Evolutionary conservation across 2,797 vertebrate genomes (phyloP).

Genomic region (Natrix natrix): DNA sequence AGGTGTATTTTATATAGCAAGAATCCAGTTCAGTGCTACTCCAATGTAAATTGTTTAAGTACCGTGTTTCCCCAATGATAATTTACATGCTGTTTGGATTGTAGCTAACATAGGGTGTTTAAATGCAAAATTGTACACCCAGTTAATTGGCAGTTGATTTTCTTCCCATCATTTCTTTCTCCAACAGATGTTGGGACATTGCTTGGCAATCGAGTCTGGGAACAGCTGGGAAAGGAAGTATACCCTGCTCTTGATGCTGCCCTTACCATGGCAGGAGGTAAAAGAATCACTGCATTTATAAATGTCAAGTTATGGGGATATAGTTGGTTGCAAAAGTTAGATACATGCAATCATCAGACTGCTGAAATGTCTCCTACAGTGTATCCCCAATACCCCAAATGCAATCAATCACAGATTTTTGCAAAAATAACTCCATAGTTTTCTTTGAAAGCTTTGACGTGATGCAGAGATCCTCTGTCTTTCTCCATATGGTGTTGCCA

Average conservation of each 20-base stretch:
- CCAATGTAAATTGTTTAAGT: too few relatives aligned
- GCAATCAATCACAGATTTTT: not conserved
- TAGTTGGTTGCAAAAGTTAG: not conserved
- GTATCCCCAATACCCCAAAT: not conserved
- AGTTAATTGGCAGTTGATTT: not conserved
- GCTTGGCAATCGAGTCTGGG: constrained; percentile 82
- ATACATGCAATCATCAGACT: not conserved
- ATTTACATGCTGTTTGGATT: not conserved
- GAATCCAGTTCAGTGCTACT: too few relatives aligned
- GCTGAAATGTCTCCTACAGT: not conserved
- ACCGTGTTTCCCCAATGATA: not conserved
- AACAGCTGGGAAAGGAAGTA: constrained; percentile 80
- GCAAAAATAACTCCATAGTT: not conserved
- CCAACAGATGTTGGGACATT: constrained; percentile 82
- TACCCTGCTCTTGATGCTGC: constrained; percentile 82
- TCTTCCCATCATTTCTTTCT: constrained; percentile 15
- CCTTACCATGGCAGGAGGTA: constrained; percentile 86
- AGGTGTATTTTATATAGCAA: too few relatives aligned
- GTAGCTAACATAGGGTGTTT: not conserved
- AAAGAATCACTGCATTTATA: not conserved
- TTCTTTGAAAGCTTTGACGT: not conserved
- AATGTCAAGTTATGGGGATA: not conserved
- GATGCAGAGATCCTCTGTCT: not conserved
- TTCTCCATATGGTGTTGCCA: not conserved
- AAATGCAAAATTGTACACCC: not conserved